phyloP scores from a whole-genome alignment of 2,888 invertebrate genomes.

The Cephus runcator region DNA sequence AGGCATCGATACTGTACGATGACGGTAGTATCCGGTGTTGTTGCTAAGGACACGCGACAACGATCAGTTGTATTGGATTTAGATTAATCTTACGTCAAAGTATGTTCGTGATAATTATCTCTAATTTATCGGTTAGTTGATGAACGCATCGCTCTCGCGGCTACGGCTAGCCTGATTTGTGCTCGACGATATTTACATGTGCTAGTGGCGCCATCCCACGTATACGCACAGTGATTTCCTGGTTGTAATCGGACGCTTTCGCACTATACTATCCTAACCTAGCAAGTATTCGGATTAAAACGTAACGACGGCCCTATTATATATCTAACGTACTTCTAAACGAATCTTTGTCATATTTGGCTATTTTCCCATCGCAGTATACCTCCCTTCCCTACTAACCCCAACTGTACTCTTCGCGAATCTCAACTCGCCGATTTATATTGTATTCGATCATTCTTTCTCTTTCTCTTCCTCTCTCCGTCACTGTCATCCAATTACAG shows the following conservation, averaged over 20 bases:
- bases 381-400: no score
- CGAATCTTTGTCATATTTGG: slow-evolving; percentile 57
- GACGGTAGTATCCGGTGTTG: background rate
- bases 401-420: background rate
- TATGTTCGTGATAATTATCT: background rate
- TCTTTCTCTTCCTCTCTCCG: slow-evolving; percentile 2
- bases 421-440: background rate
- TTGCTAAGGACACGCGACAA: background rate
- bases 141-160: background rate
- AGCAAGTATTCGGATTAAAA: slow-evolving; percentile 48
- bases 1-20: background rate
- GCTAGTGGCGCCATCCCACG: slow-evolving; percentile 22
- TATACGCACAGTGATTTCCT: slow-evolving; percentile 13
- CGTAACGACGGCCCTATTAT: slow-evolving; percentile 46
- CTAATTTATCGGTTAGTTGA: background rate
- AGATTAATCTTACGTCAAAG: background rate
- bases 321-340: slow-evolving; percentile 42
- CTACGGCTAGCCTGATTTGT: slow-evolving; percentile 39
- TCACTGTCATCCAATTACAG: slow-evolving; percentile 14
- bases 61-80: background rate
- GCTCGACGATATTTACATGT: slow-evolving; percentile 52
- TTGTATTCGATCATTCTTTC: background rate
- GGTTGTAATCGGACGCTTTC: slow-evolving; percentile 4
- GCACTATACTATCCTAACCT: slow-evolving; percentile 36
- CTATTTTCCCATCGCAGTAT: slow-evolving; percentile 37